Base-by-base conservation (phyloP, 1,140 invertebrate species). In the Trichonephila clavipes region DNA sequence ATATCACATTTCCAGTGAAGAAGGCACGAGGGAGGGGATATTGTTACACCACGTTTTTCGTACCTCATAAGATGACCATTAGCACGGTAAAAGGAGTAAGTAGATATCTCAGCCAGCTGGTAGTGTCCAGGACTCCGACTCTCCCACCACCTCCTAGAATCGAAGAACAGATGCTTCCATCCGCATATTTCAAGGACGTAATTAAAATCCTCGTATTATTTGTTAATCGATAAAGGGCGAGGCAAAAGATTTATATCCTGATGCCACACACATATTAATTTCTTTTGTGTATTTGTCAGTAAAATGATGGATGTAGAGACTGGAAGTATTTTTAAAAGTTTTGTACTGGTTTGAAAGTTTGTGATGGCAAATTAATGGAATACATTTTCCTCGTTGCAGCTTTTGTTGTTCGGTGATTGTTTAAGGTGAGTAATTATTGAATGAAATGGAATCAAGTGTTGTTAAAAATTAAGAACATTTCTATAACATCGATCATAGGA, bases 21-120 rank as follows among this genome's bases (percentile, higher is more conserved):
- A 88, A 61, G 44, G 21, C 4, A 10, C 40, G 28, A 40, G 19
- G 61, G n/a, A n/a, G n/a, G 64, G 61, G 82, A 51, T 24, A 44
- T 44, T n/a, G 10, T 24, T 16, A 44, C 58, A 58, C 44, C 82
- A 88, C 86, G 62, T 88, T 61, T 88, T 88, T 64, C 40, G 10
- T 24, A 85, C 86, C 59, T 88, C 86, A 66, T 88, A 66, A 44
- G 86, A 66, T 88, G 86, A 66, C 62, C 86, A 88, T 88, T 88
- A 88, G 86, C 16, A 2, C 34, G 61, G 28, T 28, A 40, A 14
- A 7, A 7, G 51, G 51, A 10, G 51, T 51, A 51, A 12, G 7
- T 51, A 24, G 61, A 18, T 66, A 34, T 21, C 18, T 1, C 14
- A 19, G 21, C 21, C 86, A 88, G 61, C 86, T 88, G 61, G 18